Conservation (phyloP, 2,888 invertebrate species). For the Leucophenga montana region DNA sequence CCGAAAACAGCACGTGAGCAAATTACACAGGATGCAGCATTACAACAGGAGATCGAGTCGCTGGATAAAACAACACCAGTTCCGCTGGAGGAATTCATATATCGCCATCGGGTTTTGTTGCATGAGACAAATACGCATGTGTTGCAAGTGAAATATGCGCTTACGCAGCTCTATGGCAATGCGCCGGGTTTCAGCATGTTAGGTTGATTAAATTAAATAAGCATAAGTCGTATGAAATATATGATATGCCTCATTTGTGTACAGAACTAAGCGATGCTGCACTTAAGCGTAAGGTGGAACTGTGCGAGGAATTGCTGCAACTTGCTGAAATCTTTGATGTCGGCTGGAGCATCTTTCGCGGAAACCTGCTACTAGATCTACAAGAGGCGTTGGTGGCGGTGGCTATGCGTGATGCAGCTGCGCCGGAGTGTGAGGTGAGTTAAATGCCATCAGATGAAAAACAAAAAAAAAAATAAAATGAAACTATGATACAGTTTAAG, state of each 20-base stretch:
- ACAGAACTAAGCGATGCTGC: slow-evolving; percentile 76
- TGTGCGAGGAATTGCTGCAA: slow-evolving; percentile 80
- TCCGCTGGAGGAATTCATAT: slow-evolving; percentile 78
- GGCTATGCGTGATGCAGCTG: slow-evolving; percentile 75
- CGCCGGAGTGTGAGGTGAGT: slow-evolving; percentile 75
- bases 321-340: slow-evolving; percentile 79
- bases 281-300: slow-evolving; percentile 77
- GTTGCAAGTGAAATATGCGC: slow-evolving; percentile 80
- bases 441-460: slow-evolving; percentile 72
- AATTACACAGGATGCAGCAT: slow-evolving; percentile 77
- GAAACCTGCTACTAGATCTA: slow-evolving; percentile 78
- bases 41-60: slow-evolving; percentile 77
- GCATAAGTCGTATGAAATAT: background rate
- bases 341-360: slow-evolving; percentile 79
- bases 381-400: slow-evolving; percentile 78
- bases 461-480: slow-evolving; percentile 1
- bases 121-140: slow-evolving; percentile 81
- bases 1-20: slow-evolving; percentile 77
- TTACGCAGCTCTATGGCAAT: slow-evolving; percentile 81
- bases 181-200: slow-evolving; percentile 75
- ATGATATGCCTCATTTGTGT: background rate
- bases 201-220: slow-evolving; percentile 71
- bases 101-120: slow-evolving; percentile 77
- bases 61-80: slow-evolving; percentile 75
- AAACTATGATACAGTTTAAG: slow-evolving; percentile 10